Conservation (phyloP, 2,113 vertebrate genomes). For the Centropristis striata region DNA sequence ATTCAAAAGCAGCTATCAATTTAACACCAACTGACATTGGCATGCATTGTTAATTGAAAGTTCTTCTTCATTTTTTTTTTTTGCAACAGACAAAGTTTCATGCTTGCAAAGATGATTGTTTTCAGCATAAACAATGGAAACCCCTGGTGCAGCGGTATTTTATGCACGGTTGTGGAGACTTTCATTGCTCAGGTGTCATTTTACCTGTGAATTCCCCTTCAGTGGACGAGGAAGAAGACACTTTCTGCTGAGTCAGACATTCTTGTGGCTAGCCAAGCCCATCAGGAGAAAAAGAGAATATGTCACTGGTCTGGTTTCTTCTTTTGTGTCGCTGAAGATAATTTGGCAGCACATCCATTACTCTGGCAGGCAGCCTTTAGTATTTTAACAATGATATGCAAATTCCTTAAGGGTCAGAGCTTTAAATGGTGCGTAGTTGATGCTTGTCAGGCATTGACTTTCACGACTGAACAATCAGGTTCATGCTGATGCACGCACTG, state of each 20-base stretch:
- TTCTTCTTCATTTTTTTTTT: neutral
- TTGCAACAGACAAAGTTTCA: neutral
- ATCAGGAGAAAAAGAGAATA: slow-evolving; percentile 37
- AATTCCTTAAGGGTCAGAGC: slow-evolving; percentile 30
- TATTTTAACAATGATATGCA: neutral
- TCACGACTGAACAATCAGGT: slow-evolving; percentile 36
- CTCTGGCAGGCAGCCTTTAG: slow-evolving; percentile 12
- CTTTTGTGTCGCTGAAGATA: slow-evolving; percentile 33
- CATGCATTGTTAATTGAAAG: neutral
- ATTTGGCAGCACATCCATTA: slow-evolving; percentile 22
- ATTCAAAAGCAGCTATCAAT: neutral
- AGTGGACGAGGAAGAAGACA: neutral
- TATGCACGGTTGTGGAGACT: neutral
- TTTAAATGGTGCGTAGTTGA: neutral
- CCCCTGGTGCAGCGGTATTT: neutral
- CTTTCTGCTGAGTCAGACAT: slow-evolving; percentile 20
- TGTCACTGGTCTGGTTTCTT: slow-evolving; percentile 62
- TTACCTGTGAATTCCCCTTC: slow-evolving; percentile 5
- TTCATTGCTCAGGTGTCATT: slow-evolving; percentile 1
- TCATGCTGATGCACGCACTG: slow-evolving; percentile 3
- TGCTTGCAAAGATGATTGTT: slow-evolving; percentile 7
- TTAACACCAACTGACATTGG: neutral
- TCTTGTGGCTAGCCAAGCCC: slow-evolving; percentile 43
- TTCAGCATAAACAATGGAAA: slow-evolving; percentile 37
- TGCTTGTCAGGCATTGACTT: neutral